Percentiles rank a stretch among this genome's conserved stretches.
Conservation (phyloP, 2,113 vertebrate genomes). For the Burhinus bistriatus region DNA sequence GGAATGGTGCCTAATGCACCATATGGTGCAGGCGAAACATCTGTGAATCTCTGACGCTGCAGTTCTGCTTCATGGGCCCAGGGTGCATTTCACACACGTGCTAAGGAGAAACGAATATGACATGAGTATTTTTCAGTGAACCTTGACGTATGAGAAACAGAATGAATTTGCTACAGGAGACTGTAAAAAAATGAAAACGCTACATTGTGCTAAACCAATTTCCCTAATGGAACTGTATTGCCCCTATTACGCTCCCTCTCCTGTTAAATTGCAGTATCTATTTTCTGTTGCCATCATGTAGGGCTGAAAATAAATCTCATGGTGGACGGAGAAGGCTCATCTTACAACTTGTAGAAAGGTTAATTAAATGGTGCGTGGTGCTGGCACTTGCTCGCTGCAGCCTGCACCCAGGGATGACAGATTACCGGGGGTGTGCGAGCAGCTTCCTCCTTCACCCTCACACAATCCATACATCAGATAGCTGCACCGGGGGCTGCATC, state of each 20-base stretch:
- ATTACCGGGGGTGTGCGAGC: neutral
- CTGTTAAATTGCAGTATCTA: neutral
- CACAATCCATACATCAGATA: neutral
- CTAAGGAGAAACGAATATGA: neutral
- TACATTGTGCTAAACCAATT: neutral
- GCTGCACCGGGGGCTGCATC: fast-evolving
- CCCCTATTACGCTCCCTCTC: neutral
- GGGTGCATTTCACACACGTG: neutral
- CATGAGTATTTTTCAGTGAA: neutral
- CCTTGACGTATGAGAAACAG: neutral
- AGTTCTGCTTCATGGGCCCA: neutral
- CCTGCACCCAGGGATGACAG: neutral
- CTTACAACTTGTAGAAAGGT: slow-evolving; percentile 44
- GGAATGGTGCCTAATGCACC: neutral
- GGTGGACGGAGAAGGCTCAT: neutral
- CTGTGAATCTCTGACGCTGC: slow-evolving; percentile 49
- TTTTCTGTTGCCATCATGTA: slow-evolving; percentile 4
- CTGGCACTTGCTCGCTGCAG: slow-evolving; percentile 15
- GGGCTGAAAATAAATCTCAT: neutral
- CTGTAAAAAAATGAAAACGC: neutral
- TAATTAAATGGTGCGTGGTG: slow-evolving; percentile 45
- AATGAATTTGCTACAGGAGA: neutral
- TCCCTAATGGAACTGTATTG: neutral
- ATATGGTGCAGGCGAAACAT: slow-evolving; percentile 44
- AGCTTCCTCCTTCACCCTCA: neutral